phyloP scores from a whole-genome alignment of 1,140 invertebrate species.

The Pseudomyrmex cubaensis region DNA sequence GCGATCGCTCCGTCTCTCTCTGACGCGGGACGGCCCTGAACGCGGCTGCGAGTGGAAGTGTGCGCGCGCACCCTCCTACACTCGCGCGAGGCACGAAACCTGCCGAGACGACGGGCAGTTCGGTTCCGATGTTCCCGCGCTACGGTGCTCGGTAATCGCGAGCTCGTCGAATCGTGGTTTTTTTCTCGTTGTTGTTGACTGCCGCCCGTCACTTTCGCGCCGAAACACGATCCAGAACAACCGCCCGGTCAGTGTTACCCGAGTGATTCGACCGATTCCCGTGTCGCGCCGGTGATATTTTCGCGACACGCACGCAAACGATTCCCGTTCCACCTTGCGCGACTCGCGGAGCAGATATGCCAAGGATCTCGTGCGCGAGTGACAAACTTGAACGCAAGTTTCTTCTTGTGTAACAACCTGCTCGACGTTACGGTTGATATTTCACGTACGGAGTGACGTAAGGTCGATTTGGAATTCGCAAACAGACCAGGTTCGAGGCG shows the following conservation, averaged over 20 bases:
- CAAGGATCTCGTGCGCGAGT: conserved; percentile 10
- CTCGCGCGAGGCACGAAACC: conserved; percentile 61
- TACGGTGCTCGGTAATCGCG: conserved; percentile 69
- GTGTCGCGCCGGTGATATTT: too few species aligned
- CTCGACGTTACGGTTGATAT: neutral
- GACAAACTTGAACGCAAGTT: neutral
- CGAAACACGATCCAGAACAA: too few species aligned
- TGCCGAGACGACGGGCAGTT: conserved; percentile 76
- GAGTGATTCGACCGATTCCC: neutral
- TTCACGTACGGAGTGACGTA: neutral
- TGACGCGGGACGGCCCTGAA: conserved; percentile 38
- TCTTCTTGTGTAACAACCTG: neutral
- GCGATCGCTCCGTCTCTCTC: neutral
- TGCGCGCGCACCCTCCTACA: conserved; percentile 57
- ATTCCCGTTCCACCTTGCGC: too few species aligned
- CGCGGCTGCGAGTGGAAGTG: conserved; percentile 40
- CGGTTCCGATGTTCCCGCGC: conserved; percentile 81
- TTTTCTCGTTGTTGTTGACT: neutral
- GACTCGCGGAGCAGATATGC: too few species aligned
- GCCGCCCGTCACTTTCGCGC: neutral
- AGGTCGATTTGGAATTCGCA: conserved; percentile 1
- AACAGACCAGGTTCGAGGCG: neutral
- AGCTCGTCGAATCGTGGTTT: conserved; percentile 1
- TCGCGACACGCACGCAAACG: too few species aligned
- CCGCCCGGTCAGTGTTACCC: neutral